phyloP scores from a whole-genome alignment of 2,797 vertebrate species.

The Gadopsis bispinosus region DNA sequence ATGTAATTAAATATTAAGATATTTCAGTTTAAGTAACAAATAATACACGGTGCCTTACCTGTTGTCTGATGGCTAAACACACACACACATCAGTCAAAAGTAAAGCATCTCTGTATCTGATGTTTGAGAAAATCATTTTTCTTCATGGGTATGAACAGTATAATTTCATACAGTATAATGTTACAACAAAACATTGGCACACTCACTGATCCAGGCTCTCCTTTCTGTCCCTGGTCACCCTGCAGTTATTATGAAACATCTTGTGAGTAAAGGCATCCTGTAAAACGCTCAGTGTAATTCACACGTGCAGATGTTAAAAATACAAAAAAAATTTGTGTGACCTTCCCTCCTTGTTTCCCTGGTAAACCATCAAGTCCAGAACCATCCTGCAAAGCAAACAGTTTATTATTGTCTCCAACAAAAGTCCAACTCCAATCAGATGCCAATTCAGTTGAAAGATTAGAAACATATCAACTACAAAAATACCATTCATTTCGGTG shows the following conservation, averaged over 20 bases:
- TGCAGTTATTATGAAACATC: slow-evolving; percentile 55
- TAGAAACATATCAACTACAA: not conserved
- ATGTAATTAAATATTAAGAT: not conserved
- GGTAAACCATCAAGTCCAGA: slow-evolving; percentile 72
- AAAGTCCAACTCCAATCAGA: not conserved
- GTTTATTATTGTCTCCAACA: not conserved
- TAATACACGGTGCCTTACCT: not conserved
- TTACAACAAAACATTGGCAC: not conserved
- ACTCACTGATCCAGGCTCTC: slow-evolving; percentile 83
- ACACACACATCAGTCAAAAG: not conserved
- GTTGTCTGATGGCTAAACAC: not conserved
- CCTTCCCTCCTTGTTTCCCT: slow-evolving; percentile 83
- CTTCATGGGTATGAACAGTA: not conserved
- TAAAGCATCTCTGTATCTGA: not conserved
- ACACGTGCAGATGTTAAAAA: not conserved
- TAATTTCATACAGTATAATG: not conserved
- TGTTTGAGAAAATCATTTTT: not conserved
- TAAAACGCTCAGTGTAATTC: not conserved
- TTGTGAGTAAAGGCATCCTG: slow-evolving; percentile 1
- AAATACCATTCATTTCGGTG: not conserved
- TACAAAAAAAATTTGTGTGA: slow-evolving; percentile 37
- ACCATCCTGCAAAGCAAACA: slow-evolving; percentile 69
- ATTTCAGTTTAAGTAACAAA: not conserved
- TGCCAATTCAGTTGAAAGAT: not conserved
- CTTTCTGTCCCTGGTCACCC: slow-evolving; percentile 85